phyloP scores from a whole-genome alignment of 2,113 vertebrate species.

The Calidris pugnax region DNA sequence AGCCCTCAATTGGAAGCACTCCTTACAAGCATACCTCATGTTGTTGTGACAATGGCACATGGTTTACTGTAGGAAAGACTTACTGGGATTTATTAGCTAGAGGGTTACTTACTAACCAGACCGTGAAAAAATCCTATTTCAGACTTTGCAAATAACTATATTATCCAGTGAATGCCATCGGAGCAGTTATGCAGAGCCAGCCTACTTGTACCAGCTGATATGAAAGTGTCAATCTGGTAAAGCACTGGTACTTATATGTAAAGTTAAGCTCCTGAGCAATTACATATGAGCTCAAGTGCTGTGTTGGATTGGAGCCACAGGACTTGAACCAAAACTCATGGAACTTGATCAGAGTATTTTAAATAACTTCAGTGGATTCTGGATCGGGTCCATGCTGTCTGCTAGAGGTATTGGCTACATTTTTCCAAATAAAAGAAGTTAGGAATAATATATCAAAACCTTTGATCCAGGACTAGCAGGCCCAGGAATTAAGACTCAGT shows the following conservation, averaged over 20 bases:
- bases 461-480: conserved; percentile 45
- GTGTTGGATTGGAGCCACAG: conserved; percentile 28
- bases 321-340: conserved; percentile 47
- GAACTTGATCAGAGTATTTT: conserved; percentile 59
- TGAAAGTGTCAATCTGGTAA: background rate
- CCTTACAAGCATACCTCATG: background rate
- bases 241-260: background rate
- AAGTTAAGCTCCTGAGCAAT: conserved; percentile 30
- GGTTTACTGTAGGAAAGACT: background rate
- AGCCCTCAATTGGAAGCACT: background rate
- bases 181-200: background rate
- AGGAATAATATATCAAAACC: conserved; percentile 60
- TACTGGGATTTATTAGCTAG: background rate
- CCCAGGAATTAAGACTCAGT: conserved; percentile 32
- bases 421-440: conserved; percentile 68
- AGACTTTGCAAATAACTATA: background rate
- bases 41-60: background rate
- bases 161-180: background rate
- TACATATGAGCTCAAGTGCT: background rate
- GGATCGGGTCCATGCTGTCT: conserved; percentile 56
- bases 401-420: conserved; percentile 58
- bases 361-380: conserved; percentile 61
- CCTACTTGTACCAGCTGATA: background rate
- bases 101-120: background rate
- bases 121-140: background rate